Evolutionary conservation across 1,140 invertebrate species (phyloP).

Genomic region (Streblospio benedicti): DNA sequence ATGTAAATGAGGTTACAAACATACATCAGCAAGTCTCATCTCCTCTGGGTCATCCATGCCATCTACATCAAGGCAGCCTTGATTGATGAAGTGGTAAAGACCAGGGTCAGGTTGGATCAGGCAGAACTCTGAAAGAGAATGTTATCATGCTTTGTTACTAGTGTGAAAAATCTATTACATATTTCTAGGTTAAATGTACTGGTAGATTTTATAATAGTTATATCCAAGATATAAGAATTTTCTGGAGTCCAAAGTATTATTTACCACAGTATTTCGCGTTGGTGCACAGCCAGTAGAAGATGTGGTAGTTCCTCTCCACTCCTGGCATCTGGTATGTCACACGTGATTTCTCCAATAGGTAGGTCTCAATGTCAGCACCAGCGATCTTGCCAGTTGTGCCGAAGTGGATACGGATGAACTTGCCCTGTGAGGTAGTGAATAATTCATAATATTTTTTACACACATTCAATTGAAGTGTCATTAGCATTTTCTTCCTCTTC

Average conservation of each 20-base stretch:
- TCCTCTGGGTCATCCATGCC: conserved; percentile 94
- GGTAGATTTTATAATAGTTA: too few relatives aligned
- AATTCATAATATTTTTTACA: too few relatives aligned
- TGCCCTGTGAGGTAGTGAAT: conserved; percentile 52
- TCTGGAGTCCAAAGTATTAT: too few relatives aligned
- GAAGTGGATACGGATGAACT: conserved; percentile 99
- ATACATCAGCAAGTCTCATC: conserved; percentile 86
- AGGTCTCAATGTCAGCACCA: conserved; percentile 99
- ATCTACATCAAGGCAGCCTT: conserved; percentile 94
- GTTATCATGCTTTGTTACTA: too few relatives aligned
- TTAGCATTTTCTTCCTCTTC: too few relatives aligned
- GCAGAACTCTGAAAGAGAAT: too few relatives aligned
- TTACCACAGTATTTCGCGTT: conserved; percentile 53
- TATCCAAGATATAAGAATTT: too few relatives aligned
- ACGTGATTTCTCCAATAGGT: conserved; percentile 99
- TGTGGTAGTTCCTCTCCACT: conserved; percentile 96
- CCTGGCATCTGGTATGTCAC: conserved; percentile 94
- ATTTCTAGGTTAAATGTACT: too few relatives aligned
- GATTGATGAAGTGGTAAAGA: conserved; percentile 86
- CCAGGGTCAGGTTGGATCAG: conserved; percentile 74
- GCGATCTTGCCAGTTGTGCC: conserved; percentile 97
- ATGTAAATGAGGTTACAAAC: too few relatives aligned
- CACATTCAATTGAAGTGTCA: too few relatives aligned
- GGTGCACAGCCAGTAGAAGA: conserved; percentile 98
- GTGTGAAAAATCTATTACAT: too few relatives aligned